These are phyloP conservation scores for Drosophila stalkeri DNA, from an alignment of 2,888 invertebrate species.

Conservation along the genomic window DNA sequence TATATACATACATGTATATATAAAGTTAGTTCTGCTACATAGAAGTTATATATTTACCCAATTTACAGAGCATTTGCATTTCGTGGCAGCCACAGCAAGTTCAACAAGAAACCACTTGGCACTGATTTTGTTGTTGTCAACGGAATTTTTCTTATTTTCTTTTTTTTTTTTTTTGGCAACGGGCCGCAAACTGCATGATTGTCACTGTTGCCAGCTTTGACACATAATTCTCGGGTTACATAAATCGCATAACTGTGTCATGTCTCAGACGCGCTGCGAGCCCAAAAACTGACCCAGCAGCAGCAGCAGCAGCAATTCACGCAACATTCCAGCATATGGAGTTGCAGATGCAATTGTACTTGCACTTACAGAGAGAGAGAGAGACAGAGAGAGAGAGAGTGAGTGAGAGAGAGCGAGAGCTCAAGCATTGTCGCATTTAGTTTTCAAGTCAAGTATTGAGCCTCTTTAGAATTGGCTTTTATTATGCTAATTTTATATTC, in stretches of 20 bases:
- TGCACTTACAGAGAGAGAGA: neutral
- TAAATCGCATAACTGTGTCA: slow-evolving; percentile 82
- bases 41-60: too few species aligned
- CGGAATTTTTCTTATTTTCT: slow-evolving; percentile 22
- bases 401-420: neutral
- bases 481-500: slow-evolving; percentile 81
- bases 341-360: slow-evolving; percentile 7
- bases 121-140: slow-evolving; percentile 40
- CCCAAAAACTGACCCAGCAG: slow-evolving; percentile 47
- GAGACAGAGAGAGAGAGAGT: neutral
- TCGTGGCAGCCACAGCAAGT: slow-evolving; percentile 19
- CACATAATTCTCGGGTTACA: slow-evolving; percentile 77
- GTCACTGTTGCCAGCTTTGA: slow-evolving; percentile 67
- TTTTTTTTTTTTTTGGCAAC: slow-evolving; percentile 15
- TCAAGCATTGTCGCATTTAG: slow-evolving; percentile 42
- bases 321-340: slow-evolving; percentile 44
- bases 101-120: slow-evolving; percentile 24
- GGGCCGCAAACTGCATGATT: slow-evolving; percentile 66
- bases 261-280: slow-evolving; percentile 48
- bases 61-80: slow-evolving; percentile 34
- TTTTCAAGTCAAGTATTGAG: slow-evolving; percentile 19
- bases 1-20: too few species aligned
- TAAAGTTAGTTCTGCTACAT: too few species aligned
- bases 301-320: slow-evolving; percentile 44
- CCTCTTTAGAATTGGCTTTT: slow-evolving; percentile 70